Evolutionary conservation across 2,113 vertebrate species (phyloP), one percentile per base, ranked within the genome.

Genomic region (Galbula dea): DNA sequence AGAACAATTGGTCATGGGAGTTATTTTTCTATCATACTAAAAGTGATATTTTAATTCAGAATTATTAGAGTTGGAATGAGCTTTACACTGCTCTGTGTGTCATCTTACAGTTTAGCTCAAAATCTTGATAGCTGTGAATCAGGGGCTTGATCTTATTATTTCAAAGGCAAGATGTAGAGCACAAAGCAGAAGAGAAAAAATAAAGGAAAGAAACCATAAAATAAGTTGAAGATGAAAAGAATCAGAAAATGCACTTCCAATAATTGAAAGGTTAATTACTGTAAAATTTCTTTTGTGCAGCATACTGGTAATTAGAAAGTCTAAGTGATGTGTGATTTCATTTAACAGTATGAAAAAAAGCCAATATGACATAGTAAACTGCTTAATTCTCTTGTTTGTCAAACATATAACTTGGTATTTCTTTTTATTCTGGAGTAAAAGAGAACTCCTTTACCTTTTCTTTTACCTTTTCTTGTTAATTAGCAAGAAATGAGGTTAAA

Each of bases 211-310:
- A 43, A 77, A 57, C 3, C 14, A 54, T 51, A n/a, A 86, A 67
- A 82, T 20, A 61, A 17, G 9, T 72, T 59, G 15, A 86, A 75
- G 30, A 63, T 19, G 21, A 24, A 83, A 57, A 66, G 39, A 84
- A 84, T 52, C 34, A 88, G 32, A 86, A 89, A 77, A 46, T 54
- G 13, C 68, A 55, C 66, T 95, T 86, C 62, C 76, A 93, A 87
- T 92, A 95, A 86, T 3, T 68, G 69, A 91, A 90, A 94, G 66
- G 80, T 77, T 94, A 93, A 93, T 93, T 90, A 86, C 73, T 81
- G 69, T 77, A 86, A 93, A 32, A 74, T 73, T 90, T 84, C 61
- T 43, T 83, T 36, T 16, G 39, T 4, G 6, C 15, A 78, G 17
- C 27, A 72, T 13, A 83, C 15, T 49, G 57, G 52, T 83, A 96